Percentiles rank a stretch among this genome's conserved stretches.
These are phyloP conservation scores for Aelia acuminata DNA, from an alignment of 2,888 invertebrate species.

Conservation along the genomic window DNA sequence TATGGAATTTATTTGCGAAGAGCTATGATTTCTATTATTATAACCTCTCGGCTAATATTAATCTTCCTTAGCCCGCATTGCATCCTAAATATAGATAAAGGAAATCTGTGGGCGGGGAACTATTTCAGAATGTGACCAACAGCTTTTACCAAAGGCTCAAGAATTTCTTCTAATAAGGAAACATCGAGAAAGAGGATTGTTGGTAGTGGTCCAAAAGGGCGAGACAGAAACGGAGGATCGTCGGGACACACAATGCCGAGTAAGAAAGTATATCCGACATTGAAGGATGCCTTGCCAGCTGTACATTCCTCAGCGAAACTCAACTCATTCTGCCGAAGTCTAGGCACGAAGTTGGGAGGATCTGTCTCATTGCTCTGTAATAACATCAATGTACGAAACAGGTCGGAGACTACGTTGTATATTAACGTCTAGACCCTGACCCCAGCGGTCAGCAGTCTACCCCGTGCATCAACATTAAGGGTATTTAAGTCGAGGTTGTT, in stretches of 20 bases:
- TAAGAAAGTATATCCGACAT: background rate
- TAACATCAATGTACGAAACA: background rate
- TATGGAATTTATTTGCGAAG: too few relatives aligned
- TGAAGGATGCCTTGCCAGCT: constrained; percentile 18
- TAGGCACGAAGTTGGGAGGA: background rate
- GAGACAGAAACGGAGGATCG: background rate
- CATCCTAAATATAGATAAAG: background rate
- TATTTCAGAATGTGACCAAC: background rate
- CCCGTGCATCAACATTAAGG: background rate
- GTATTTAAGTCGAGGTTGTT: background rate
- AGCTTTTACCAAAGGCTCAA: background rate
- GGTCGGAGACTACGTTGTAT: background rate
- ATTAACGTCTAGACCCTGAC: background rate
- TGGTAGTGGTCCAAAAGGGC: background rate
- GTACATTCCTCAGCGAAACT: background rate
- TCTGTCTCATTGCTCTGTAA: background rate
- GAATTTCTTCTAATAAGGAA: constrained; percentile 17
- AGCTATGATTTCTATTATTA: too few relatives aligned
- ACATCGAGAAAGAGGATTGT: background rate
- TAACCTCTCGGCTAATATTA: background rate
- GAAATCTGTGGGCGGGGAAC: background rate
- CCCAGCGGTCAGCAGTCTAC: background rate
- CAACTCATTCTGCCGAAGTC: background rate
- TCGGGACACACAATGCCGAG: background rate
- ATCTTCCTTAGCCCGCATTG: background rate